Conservation (phyloP, 2,113 vertebrate genomes). For the Argyrosomus japonicus region DNA sequence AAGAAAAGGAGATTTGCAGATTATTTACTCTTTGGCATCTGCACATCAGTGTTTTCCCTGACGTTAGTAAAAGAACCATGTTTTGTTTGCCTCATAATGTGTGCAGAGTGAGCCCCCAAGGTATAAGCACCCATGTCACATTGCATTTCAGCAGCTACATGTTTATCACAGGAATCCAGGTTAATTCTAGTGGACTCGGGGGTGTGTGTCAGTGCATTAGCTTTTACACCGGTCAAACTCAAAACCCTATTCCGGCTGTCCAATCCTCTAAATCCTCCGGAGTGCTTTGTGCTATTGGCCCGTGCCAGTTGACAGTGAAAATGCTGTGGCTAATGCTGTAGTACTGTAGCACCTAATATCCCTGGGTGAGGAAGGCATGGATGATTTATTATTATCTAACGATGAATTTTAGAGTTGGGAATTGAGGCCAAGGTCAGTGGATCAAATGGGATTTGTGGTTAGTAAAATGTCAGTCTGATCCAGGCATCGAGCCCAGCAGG, state of each 20-base stretch:
- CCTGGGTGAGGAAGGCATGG: conserved; percentile 32
- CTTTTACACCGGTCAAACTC: conserved; percentile 39
- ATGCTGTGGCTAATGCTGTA: conserved; percentile 38
- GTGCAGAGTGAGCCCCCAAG: not conserved
- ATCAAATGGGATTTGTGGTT: conserved; percentile 66
- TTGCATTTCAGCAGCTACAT: conserved; percentile 41
- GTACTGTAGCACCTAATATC: conserved; percentile 44
- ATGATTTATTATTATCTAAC: conserved; percentile 64
- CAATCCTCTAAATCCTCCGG: conserved; percentile 70
- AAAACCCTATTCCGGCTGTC: conserved; percentile 35
- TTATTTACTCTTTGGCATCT: conserved; percentile 5
- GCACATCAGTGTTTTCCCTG: not conserved
- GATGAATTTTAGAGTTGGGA: conserved; percentile 50
- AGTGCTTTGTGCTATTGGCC: conserved; percentile 54
- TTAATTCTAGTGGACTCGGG: conserved; percentile 33
- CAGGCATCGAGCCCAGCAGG: conserved; percentile 35
- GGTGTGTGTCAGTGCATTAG: conserved; percentile 46
- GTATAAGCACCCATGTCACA: conserved; percentile 33
- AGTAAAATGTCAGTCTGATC: conserved; percentile 53
- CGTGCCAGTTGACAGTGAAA: conserved; percentile 43
- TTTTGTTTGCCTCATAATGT: conserved; percentile 1
- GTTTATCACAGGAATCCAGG: conserved; percentile 45
- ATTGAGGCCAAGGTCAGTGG: conserved; percentile 70
- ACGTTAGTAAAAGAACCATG: not conserved
- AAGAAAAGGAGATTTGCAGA: not conserved